Percentiles rank a stretch among this genome's conserved stretches.
phyloP scores from a whole-genome alignment of 2,113 vertebrate species.

The Plectropomus leopardus region DNA sequence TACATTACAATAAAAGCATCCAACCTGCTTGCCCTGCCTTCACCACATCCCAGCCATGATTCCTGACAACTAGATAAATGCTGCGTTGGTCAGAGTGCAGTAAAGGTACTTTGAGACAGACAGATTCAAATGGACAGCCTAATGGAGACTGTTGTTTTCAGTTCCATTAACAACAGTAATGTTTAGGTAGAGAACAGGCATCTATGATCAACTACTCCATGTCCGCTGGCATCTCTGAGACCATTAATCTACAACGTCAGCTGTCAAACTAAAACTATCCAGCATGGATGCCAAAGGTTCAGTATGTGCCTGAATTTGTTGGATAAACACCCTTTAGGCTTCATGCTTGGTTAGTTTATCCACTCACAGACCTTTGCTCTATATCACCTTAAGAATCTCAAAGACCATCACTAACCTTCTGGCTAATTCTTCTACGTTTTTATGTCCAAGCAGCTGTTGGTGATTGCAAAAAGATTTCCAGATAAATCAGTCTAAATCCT shows the following conservation, averaged over 20 bases:
- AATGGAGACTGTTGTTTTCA: conserved; percentile 21
- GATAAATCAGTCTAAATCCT: not conserved
- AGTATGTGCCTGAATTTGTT: not conserved
- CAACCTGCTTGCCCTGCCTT: not conserved
- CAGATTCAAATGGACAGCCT: conserved; percentile 40
- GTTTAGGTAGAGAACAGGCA: conserved; percentile 20
- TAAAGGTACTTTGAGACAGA: conserved; percentile 22
- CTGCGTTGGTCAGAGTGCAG: conserved; percentile 24
- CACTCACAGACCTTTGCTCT: not conserved
- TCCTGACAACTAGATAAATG: conserved; percentile 19
- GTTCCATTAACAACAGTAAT: conserved; percentile 47
- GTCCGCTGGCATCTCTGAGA: not conserved
- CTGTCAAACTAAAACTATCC: conserved; percentile 22
- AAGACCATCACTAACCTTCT: not conserved
- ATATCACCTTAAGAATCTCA: not conserved
- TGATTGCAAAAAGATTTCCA: not conserved
- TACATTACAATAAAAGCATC: conserved; percentile 17
- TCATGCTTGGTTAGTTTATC: not conserved
- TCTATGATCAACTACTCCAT: conserved; percentile 12
- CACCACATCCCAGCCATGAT: not conserved
- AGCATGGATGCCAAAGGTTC: conserved; percentile 12
- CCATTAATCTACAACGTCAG: conserved; percentile 29
- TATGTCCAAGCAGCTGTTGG: not conserved
- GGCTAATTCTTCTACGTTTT: not conserved
- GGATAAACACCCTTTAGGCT: not conserved